phyloP scores from a whole-genome alignment of 2,113 vertebrate species.

The Agapornis roseicollis region DNA sequence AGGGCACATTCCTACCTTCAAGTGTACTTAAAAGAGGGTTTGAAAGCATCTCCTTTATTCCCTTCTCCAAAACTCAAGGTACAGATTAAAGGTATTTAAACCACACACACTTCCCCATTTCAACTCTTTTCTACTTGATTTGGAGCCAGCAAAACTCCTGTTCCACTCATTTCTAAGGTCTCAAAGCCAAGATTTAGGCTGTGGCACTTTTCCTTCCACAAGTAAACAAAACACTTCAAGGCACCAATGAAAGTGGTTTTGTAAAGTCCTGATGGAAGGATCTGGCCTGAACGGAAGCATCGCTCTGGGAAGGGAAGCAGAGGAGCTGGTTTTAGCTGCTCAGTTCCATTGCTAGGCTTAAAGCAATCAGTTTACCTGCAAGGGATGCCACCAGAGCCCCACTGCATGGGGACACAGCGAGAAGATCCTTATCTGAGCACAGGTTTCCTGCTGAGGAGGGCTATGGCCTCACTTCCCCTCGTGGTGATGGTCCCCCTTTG shows the following conservation, averaged over 20 bases:
- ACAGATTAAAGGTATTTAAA: background rate
- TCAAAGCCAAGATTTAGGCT: background rate
- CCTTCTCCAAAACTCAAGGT: background rate
- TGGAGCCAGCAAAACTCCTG: background rate
- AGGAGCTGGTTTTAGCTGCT: background rate
- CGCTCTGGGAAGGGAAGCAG: background rate
- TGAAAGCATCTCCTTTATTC: background rate
- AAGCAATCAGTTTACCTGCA: background rate
- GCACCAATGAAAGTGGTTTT: constrained; percentile 24
- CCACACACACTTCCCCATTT: background rate
- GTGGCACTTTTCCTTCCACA: background rate
- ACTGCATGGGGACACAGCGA: fast-evolving
- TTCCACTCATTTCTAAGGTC: background rate
- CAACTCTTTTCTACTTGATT: background rate
- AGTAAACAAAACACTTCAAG: background rate
- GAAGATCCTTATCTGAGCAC: background rate
- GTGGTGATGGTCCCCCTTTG: fast-evolving
- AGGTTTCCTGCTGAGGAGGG: background rate
- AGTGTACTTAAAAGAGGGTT: background rate
- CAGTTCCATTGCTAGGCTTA: background rate
- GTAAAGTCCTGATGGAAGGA: background rate
- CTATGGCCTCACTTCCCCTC: background rate
- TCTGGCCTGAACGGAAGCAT: background rate
- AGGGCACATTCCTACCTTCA: constrained; percentile 27
- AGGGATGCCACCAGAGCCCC: background rate